phyloP scores from a whole-genome alignment of 2,888 invertebrate species.

The Operophtera brumata region DNA sequence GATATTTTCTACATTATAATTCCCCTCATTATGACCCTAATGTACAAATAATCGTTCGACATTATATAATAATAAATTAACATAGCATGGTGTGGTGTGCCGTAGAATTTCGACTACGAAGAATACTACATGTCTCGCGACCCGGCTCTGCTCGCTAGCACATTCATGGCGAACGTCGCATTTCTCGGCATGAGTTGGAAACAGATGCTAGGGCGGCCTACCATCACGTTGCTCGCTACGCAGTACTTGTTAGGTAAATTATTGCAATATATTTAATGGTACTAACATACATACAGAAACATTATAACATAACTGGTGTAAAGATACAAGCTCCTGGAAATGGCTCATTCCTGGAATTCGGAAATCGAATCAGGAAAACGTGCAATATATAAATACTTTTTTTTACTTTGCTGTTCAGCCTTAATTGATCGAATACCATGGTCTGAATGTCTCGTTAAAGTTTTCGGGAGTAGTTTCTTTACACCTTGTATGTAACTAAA shows the following conservation, averaged over 20 bases:
- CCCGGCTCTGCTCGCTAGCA: conserved; percentile 95
- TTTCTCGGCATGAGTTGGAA: conserved; percentile 98
- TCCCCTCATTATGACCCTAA: not conserved
- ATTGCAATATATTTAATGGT: not conserved
- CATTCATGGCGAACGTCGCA: conserved; percentile 95
- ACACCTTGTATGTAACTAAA: too few relatives aligned
- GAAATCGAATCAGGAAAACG: too few relatives aligned
- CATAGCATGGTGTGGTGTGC: conserved; percentile 63
- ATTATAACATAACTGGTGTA: too few relatives aligned
- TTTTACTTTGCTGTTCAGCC: too few relatives aligned
- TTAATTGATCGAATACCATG: too few relatives aligned
- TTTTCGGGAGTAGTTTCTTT: too few relatives aligned
- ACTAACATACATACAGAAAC: not conserved
- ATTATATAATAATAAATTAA: conserved; percentile 32
- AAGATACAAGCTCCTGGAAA: too few relatives aligned
- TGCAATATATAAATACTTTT: too few relatives aligned
- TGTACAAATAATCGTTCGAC: not conserved
- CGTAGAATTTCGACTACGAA: conserved; percentile 93
- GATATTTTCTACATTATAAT: not conserved
- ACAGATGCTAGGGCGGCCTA: conserved; percentile 97
- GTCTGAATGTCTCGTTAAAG: too few relatives aligned
- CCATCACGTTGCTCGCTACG: conserved; percentile 93
- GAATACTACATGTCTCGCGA: conserved; percentile 99
- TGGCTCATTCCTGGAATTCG: too few relatives aligned
- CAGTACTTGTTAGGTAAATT: conserved; percentile 90